Conservation (phyloP, 2,797 vertebrate genomes). For the Siniperca undulata region DNA sequence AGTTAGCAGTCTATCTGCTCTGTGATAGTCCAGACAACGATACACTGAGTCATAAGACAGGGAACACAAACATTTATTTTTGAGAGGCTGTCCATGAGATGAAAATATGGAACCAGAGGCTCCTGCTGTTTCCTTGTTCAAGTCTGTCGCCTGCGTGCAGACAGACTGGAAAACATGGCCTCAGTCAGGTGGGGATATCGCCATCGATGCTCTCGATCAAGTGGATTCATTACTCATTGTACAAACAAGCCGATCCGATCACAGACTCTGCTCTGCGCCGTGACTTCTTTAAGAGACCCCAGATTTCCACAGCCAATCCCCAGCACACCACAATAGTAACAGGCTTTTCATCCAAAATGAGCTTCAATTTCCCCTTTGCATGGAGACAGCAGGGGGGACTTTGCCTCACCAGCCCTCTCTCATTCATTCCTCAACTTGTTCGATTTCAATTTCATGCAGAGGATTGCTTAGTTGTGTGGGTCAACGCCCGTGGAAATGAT, state of each 20-base stretch:
- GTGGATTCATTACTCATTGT: constrained; percentile 66
- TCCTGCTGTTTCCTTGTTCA: constrained; percentile 30
- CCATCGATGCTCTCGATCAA: constrained; percentile 63
- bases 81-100: constrained; percentile 5
- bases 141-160: constrained; percentile 20
- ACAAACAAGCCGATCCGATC: constrained; percentile 67
- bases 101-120: constrained; percentile 34
- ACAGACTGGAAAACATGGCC: constrained; percentile 30
- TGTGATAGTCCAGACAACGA: constrained; percentile 13
- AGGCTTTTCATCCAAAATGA: constrained; percentile 72
- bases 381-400: constrained; percentile 47
- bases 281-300: constrained; percentile 54
- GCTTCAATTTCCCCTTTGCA: constrained; percentile 68
- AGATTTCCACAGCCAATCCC: constrained; percentile 54
- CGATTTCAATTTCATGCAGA: constrained; percentile 74
- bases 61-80: constrained; percentile 28
- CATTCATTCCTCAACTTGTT: constrained; percentile 60
- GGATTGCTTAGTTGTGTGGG: constrained; percentile 69
- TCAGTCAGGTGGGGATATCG: constrained; percentile 43
- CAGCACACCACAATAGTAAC: constrained; percentile 57
- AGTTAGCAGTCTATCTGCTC: neutral
- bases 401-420: constrained; percentile 28
- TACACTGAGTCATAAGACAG: constrained; percentile 28
- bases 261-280: constrained; percentile 21
- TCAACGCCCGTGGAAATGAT: constrained; percentile 77